Percentiles rank a stretch among this genome's conserved stretches.
Evolutionary conservation across 2,888 invertebrate species (phyloP).

Genomic region (Spodoptera exigua): DNA sequence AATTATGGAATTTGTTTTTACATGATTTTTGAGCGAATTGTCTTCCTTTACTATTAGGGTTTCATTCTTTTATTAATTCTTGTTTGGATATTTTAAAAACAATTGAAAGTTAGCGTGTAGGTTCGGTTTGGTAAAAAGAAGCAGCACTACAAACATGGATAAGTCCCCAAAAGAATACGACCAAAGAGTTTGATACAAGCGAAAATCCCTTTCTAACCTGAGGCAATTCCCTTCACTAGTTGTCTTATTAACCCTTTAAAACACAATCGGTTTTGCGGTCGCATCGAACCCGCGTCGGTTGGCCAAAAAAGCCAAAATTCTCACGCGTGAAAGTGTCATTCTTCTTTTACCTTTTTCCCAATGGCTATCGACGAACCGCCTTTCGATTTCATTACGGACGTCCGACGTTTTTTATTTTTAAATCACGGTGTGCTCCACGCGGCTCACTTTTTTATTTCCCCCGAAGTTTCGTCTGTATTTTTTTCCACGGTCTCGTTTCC

Average conservation of each 20-base stretch:
- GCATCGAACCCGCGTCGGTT: slow-evolving; percentile 63
- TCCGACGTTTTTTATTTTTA: slow-evolving; percentile 88
- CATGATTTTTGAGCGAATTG: too few relatives aligned
- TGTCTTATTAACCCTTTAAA: slow-evolving; percentile 70
- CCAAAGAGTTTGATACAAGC: slow-evolving; percentile 12
- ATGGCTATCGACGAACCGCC: slow-evolving; percentile 88
- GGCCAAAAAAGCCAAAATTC: slow-evolving; percentile 85
- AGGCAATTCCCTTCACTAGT: slow-evolving; percentile 29
- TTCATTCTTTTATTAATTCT: too few relatives aligned
- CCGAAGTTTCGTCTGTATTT: slow-evolving; percentile 81
- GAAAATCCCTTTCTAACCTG: slow-evolving; percentile 13
- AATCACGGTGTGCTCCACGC: slow-evolving; percentile 86
- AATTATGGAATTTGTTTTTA: too few relatives aligned
- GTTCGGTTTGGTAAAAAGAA: neutral
- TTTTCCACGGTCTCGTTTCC: slow-evolving; percentile 80
- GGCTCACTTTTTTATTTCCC: slow-evolving; percentile 80
- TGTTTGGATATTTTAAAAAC: too few relatives aligned
- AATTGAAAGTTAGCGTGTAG: neutral
- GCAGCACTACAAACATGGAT: neutral
- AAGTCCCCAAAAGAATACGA: neutral
- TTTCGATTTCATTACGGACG: slow-evolving; percentile 89
- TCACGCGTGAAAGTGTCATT: slow-evolving; percentile 87
- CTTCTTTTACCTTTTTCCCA: slow-evolving; percentile 88
- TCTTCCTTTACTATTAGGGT: too few relatives aligned
- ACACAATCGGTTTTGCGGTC: slow-evolving; percentile 63